These are phyloP conservation scores for Oncorhynchus kisutch DNA, from an alignment of 2,113 vertebrate genomes.

Conservation along the genomic window DNA sequence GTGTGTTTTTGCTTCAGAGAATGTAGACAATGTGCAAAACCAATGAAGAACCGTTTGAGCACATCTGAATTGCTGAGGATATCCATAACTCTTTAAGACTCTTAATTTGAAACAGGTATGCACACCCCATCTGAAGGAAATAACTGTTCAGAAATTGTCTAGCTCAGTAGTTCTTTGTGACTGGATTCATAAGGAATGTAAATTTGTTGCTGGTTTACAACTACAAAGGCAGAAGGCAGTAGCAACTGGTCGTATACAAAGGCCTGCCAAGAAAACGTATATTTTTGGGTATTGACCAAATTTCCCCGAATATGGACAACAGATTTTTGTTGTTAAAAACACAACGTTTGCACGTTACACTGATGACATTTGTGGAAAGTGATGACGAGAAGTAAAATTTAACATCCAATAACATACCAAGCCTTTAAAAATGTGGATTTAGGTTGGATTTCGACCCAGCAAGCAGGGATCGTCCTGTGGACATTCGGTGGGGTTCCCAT, in stretches of 20 bases:
- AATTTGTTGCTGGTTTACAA: slow-evolving; percentile 81
- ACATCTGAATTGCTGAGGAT: slow-evolving; percentile 51
- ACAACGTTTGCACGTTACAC: slow-evolving; percentile 65
- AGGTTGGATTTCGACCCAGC: slow-evolving; percentile 41
- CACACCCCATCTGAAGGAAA: slow-evolving; percentile 33
- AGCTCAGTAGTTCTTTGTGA: slow-evolving; percentile 50
- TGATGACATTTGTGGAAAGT: slow-evolving; percentile 46
- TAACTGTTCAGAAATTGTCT: slow-evolving; percentile 54
- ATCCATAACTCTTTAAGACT: slow-evolving; percentile 56
- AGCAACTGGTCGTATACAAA: slow-evolving; percentile 70
- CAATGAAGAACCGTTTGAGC: slow-evolving; percentile 35
- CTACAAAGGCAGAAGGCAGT: slow-evolving; percentile 76
- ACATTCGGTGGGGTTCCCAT: too few species aligned
- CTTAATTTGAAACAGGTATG: slow-evolving; percentile 63
- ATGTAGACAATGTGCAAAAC: slow-evolving; percentile 30
- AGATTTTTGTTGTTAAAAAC: slow-evolving; percentile 63
- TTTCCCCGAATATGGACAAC: slow-evolving; percentile 73
- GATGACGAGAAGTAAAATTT: slow-evolving; percentile 53
- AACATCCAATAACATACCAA: slow-evolving; percentile 45
- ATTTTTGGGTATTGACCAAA: slow-evolving; percentile 76
- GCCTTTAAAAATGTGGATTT: slow-evolving; percentile 53
- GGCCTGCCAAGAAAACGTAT: slow-evolving; percentile 78
- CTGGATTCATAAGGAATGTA: slow-evolving; percentile 69
- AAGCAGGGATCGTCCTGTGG: too few species aligned
- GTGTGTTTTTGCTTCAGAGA: slow-evolving; percentile 35